These are phyloP conservation scores for Charadrius vociferus DNA, from an alignment of 2,113 vertebrate genomes.

Conservation along the genomic window DNA sequence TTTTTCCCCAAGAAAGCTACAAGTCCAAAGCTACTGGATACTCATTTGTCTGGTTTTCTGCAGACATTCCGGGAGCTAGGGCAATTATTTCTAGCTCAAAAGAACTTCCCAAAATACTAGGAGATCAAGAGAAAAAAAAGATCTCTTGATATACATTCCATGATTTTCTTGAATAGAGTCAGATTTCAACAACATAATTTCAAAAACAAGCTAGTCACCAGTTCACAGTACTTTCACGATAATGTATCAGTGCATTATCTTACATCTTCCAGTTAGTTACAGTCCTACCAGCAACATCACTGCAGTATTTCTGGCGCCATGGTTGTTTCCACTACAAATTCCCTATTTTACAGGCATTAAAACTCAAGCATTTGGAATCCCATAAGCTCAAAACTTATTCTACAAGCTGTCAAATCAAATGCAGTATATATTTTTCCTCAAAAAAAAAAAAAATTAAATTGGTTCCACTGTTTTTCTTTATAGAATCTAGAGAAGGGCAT, in stretches of 20 bases:
- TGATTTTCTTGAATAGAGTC: slow-evolving; percentile 8
- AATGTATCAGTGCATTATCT: not conserved
- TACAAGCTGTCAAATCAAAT: slow-evolving; percentile 24
- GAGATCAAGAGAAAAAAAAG: not conserved
- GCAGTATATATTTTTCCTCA: not conserved
- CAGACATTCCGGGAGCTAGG: not conserved
- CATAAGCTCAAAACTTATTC: slow-evolving; percentile 13
- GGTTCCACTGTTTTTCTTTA: not conserved
- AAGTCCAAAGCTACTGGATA: slow-evolving; percentile 8
- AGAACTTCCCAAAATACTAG: not conserved
- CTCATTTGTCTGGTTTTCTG: not conserved
- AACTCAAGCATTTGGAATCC: not conserved
- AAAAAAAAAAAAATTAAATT: not conserved
- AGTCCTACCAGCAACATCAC: not conserved
- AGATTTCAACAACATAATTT: slow-evolving; percentile 36
- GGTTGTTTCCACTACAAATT: slow-evolving; percentile 1
- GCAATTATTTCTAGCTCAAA: slow-evolving; percentile 23
- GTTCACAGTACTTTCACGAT: not conserved
- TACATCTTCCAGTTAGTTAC: not conserved
- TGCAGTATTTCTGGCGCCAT: not conserved
- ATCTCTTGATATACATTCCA: not conserved
- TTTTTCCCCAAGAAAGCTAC: slow-evolving; percentile 1
- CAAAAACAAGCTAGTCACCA: not conserved
- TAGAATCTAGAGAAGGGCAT: not conserved
- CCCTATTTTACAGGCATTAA: not conserved